Conservation (phyloP, 2,113 vertebrate genomes). For the Oryzias melastigma region DNA sequence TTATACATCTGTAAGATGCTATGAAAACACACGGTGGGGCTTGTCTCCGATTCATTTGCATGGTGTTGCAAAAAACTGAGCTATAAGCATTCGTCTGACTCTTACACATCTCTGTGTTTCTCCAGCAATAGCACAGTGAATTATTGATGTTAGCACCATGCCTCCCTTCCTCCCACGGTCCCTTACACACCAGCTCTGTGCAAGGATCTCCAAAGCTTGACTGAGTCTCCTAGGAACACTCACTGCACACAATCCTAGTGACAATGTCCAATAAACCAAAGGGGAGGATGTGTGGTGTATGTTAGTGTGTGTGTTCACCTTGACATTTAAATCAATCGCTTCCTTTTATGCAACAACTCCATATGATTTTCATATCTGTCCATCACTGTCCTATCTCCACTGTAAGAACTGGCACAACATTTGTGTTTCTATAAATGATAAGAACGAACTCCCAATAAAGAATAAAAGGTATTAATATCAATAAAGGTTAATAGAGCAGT, state of each 20-base stretch:
- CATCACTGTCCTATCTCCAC: constrained; percentile 48
- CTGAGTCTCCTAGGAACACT: constrained; percentile 64
- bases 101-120: constrained; percentile 70
- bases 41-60: constrained; percentile 51
- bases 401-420: constrained; percentile 24
- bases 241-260: constrained; percentile 52
- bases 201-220: constrained; percentile 63
- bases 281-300: constrained; percentile 52
- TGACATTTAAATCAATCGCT: constrained; percentile 77
- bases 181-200: constrained; percentile 51
- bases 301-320: constrained; percentile 19
- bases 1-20: constrained; percentile 41
- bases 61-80: constrained; percentile 39
- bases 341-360: constrained; percentile 49
- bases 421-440: constrained; percentile 10
- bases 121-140: constrained; percentile 69
- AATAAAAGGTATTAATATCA: constrained; percentile 30
- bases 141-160: constrained; percentile 74
- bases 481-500: constrained; percentile 44
- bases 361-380: constrained; percentile 65
- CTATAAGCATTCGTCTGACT: constrained; percentile 45
- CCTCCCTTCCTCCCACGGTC: constrained; percentile 45
- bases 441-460: constrained; percentile 9
- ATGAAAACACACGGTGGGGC: constrained; percentile 47
- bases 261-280: constrained; percentile 71